Percentiles rank a stretch among this genome's conserved stretches.
Conservation (phyloP, 2,797 vertebrate genomes). For the Halcyon chelicuti region DNA sequence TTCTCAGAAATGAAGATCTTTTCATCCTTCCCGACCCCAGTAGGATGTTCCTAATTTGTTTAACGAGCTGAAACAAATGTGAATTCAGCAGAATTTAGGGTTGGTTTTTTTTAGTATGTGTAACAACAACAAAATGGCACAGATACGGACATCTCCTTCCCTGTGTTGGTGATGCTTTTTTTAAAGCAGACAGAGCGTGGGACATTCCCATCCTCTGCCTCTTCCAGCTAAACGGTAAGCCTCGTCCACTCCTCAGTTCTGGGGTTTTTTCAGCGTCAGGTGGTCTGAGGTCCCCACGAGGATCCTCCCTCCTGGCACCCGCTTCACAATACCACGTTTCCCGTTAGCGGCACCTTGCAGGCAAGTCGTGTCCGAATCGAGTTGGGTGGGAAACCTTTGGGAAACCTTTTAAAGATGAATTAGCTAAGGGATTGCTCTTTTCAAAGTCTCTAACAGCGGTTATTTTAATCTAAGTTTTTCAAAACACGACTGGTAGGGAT, state of each 20-base stretch:
- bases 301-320: not conserved
- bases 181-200: not conserved
- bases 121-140: not conserved
- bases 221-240: not conserved
- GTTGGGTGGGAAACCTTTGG: slow-evolving; percentile 47
- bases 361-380: slow-evolving; percentile 33
- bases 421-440: slow-evolving; percentile 45
- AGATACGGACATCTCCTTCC: not conserved
- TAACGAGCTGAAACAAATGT: not conserved
- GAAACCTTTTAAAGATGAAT: slow-evolving; percentile 53
- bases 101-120: no score
- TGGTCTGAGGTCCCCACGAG: not conserved
- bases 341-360: slow-evolving; percentile 36
- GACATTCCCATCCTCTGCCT: not conserved
- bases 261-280: not conserved
- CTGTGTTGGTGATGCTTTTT: not conserved
- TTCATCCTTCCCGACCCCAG: not conserved
- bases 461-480: slow-evolving; percentile 62
- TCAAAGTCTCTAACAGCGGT: slow-evolving; percentile 14
- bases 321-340: not conserved
- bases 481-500: slow-evolving; percentile 31
- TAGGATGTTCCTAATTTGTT: not conserved
- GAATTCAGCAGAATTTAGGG: not conserved
- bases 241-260: not conserved
- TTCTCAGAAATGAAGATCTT: not conserved